Percentiles rank a stretch among this genome's conserved stretches.
These are phyloP conservation scores for Labia minor DNA, from an alignment of 2,888 invertebrate species.

Conservation along the genomic window DNA sequence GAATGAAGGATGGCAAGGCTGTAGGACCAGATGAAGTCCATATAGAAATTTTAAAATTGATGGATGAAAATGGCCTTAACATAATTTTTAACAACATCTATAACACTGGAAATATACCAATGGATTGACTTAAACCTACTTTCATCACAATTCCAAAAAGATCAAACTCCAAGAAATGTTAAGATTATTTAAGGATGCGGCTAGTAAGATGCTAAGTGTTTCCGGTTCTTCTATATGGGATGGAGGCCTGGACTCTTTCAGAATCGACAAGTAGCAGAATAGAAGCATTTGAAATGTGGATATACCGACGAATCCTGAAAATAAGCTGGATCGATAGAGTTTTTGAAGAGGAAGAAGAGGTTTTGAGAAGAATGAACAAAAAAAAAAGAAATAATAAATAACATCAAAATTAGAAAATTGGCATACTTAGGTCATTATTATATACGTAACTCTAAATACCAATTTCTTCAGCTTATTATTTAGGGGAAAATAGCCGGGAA, in stretches of 20 bases:
- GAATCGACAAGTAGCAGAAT: slow-evolving; percentile 20
- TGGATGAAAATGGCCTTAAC: too few species aligned
- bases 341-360: slow-evolving; percentile 14
- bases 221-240: slow-evolving; percentile 21
- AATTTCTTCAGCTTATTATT: too few species aligned
- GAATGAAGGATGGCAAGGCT: too few species aligned
- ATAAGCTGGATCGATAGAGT: slow-evolving; percentile 16
- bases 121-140: neutral
- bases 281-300: slow-evolving; percentile 21
- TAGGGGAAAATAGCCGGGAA: too few species aligned
- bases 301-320: slow-evolving; percentile 20
- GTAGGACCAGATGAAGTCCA: too few species aligned
- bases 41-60: too few species aligned
- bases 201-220: slow-evolving; percentile 21
- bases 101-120: neutral
- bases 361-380: slow-evolving; percentile 17
- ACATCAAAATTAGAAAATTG: neutral
- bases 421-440: neutral
- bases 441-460: too few species aligned
- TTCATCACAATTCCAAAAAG: too few species aligned
- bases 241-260: slow-evolving; percentile 19
- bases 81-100: neutral
- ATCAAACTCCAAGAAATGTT: too few species aligned
- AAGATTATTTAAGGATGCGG: slow-evolving; percentile 17
- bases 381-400: neutral